Percentiles rank a stretch among this genome's conserved stretches.
Conservation (phyloP, 2,888 invertebrate genomes). For the Germaria angustata region DNA sequence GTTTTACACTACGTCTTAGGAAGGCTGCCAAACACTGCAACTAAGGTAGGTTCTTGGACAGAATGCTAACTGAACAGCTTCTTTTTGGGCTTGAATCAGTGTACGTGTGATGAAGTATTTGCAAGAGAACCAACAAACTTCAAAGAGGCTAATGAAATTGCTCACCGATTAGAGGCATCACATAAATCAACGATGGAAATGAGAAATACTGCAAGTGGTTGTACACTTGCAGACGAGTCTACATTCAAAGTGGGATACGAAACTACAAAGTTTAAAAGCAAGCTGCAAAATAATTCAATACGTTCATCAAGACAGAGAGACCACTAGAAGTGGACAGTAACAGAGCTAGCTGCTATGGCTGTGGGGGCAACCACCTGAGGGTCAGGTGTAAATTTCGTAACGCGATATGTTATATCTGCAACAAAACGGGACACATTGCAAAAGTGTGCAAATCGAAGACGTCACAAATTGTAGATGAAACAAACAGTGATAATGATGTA, state of each 20-base stretch:
- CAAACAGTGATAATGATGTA: no score
- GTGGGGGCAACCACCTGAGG: not conserved
- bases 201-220: not conserved
- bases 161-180: slow-evolving; percentile 4
- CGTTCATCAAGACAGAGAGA: no score
- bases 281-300: no score
- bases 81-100: slow-evolving; percentile 56
- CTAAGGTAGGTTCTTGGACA: no score
- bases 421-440: slow-evolving; percentile 21
- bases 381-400: no score
- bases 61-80: slow-evolving; percentile 65
- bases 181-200: slow-evolving; percentile 13
- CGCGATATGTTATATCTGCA: no score
- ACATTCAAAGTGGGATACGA: slow-evolving; percentile 21
- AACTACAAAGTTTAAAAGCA: not conserved
- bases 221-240: not conserved
- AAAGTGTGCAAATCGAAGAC: slow-evolving; percentile 17
- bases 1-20: no score
- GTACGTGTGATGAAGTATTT: slow-evolving; percentile 60
- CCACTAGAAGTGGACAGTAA: no score
- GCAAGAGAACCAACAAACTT: slow-evolving; percentile 42
- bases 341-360: no score
- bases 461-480: no score
- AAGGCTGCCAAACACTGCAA: slow-evolving; percentile 33
- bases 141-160: slow-evolving; percentile 40